phyloP scores from a whole-genome alignment of 1,140 invertebrate species.

The Caenorhabditis inopinata region DNA sequence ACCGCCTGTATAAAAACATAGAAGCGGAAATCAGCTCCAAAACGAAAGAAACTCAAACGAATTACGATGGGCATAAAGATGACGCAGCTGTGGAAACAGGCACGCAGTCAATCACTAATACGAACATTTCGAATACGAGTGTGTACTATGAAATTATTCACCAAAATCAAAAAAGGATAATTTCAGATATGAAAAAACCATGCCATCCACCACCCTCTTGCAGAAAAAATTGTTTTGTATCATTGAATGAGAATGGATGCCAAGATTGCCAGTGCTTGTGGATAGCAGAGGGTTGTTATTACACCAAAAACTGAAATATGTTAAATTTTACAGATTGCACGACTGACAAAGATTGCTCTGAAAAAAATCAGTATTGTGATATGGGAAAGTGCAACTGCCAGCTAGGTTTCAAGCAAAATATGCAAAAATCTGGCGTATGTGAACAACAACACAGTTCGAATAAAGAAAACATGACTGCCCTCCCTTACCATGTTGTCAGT shows the following conservation, averaged over 20 bases:
- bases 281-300: background rate
- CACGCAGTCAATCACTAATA: background rate
- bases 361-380: constrained; percentile 33
- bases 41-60: background rate
- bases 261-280: constrained; percentile 45
- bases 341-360: constrained; percentile 5
- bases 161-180: background rate
- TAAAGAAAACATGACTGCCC: too few species aligned
- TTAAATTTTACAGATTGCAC: constrained; percentile 19
- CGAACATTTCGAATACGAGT: background rate
- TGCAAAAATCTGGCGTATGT: constrained; percentile 21
- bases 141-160: too few species aligned
- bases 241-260: constrained; percentile 33
- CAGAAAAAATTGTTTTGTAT: constrained; percentile 28
- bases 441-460: background rate
- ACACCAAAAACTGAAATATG: background rate
- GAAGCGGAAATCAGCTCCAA: constrained; percentile 10
- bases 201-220: constrained; percentile 24
- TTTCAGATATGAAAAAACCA: background rate
- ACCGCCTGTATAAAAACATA: constrained; percentile 4
- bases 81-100: background rate
- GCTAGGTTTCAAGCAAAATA: constrained; percentile 30
- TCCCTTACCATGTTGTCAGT: too few species aligned
- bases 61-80: background rate
- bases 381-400: constrained; percentile 36